Conservation (phyloP, 2,113 vertebrate species). For the Cavia aperea region DNA sequence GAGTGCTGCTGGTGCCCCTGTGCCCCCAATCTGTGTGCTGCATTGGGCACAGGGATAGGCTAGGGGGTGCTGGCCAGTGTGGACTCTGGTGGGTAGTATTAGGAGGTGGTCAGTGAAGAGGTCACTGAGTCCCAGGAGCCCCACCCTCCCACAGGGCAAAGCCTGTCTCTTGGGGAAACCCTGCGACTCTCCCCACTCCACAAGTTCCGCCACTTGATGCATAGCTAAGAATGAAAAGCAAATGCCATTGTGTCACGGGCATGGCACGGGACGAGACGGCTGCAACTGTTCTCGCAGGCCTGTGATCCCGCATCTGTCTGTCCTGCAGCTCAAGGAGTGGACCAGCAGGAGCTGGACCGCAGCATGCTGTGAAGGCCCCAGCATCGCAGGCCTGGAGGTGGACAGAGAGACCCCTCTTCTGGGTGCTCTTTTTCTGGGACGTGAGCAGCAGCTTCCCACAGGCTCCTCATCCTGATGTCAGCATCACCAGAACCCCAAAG, state of each 20-base stretch:
- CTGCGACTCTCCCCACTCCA: not conserved
- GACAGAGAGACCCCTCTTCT: not conserved
- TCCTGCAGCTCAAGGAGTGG: not conserved
- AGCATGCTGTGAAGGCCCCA: no score
- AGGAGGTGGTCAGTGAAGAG: not conserved
- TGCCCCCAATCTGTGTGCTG: not conserved
- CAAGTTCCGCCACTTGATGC: not conserved
- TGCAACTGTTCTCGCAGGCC: no score
- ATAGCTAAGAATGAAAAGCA: not conserved
- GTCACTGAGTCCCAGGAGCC: not conserved
- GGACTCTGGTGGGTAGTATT: not conserved
- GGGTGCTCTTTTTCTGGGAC: not conserved
- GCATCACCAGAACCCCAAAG: not conserved
- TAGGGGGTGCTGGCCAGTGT: accelerated
- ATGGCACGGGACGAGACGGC: not conserved
- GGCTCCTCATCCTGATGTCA: not conserved
- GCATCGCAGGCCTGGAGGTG: not conserved
- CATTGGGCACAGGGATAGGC: not conserved
- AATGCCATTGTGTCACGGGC: not conserved
- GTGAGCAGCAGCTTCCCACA: not conserved
- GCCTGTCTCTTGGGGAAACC: not conserved
- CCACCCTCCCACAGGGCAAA: not conserved
- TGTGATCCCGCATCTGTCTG: not conserved
- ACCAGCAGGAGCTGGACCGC: accelerated
- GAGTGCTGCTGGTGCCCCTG: not conserved